Percentiles rank a stretch among this genome's conserved stretches.
Evolutionary conservation across 1,140 invertebrate species (phyloP).

Genomic region (Bombus pascuorum): DNA sequence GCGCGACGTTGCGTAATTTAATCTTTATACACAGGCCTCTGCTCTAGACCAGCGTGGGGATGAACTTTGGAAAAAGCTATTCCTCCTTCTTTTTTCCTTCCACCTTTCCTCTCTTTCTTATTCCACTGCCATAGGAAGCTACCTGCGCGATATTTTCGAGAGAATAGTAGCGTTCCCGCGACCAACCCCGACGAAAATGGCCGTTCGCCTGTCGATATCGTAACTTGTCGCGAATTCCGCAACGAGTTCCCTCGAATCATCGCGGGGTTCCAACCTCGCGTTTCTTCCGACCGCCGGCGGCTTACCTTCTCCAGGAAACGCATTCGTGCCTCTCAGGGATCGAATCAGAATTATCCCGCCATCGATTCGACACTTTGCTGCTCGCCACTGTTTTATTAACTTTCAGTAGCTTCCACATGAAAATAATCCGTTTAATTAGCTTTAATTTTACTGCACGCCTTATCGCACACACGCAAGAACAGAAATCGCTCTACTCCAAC

Average conservation of each 20-base stretch:
- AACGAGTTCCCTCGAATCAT: background rate
- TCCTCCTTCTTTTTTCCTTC: no score
- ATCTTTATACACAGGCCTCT: background rate
- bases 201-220: constrained; percentile 21
- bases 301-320: background rate
- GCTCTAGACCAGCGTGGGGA: background rate
- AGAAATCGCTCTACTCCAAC: no score
- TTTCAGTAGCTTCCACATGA: no score
- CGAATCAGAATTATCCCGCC: background rate
- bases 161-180: constrained; percentile 2
- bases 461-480: no score
- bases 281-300: background rate
- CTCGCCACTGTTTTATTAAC: background rate
- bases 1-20: constrained; percentile 9
- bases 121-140: background rate
- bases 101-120: background rate
- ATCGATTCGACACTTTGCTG: background rate
- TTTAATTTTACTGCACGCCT: background rate
- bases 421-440: no score
- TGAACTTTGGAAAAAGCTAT: background rate
- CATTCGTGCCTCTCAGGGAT: background rate
- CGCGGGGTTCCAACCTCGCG: background rate
- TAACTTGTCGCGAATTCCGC: background rate
- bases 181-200: constrained; percentile 9
- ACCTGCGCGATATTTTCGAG: constrained; percentile 17